A percentile compares a stretch with the other conserved stretches of the same genome.
These are phyloP conservation scores for Drosophila mulleri DNA, from an alignment of 2,888 invertebrate genomes.

Conservation along the genomic window DNA sequence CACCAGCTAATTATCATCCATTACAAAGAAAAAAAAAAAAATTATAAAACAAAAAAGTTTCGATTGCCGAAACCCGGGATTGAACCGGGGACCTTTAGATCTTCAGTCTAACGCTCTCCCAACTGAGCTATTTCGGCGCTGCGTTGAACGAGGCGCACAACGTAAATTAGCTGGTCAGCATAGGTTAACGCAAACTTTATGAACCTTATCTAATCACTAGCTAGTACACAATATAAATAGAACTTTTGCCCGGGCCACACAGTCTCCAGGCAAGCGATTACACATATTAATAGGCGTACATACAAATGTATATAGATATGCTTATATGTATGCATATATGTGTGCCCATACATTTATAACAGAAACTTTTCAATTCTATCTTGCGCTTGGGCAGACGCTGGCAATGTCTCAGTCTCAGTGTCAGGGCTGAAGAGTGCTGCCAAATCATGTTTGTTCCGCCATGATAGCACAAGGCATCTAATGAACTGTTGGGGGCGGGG, in stretches of 20 bases:
- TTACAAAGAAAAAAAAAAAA: background rate
- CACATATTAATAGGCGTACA: background rate
- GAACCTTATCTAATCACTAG: slow-evolving; percentile 84
- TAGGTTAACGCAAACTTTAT: slow-evolving; percentile 4
- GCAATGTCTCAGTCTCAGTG: slow-evolving; percentile 61
- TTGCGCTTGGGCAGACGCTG: slow-evolving; percentile 18
- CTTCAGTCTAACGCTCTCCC: slow-evolving; percentile 85
- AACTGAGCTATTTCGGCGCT: slow-evolving; percentile 84
- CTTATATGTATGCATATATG: background rate
- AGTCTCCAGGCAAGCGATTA: slow-evolving; percentile 44
- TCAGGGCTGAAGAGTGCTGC: slow-evolving; percentile 63
- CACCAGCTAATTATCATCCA: background rate
- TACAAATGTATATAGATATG: slow-evolving; percentile 1
- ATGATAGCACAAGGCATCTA: slow-evolving; percentile 80
- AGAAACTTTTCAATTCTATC: slow-evolving; percentile 30
- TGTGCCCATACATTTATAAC: slow-evolving; percentile 6
- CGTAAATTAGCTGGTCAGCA: background rate
- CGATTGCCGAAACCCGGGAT: slow-evolving; percentile 81
- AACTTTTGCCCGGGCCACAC: slow-evolving; percentile 45
- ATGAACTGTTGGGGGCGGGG: slow-evolving; percentile 75
- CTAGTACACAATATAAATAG: slow-evolving; percentile 54
- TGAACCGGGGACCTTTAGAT: slow-evolving; percentile 85
- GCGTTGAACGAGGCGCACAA: fast-evolving
- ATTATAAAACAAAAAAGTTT: background rate
- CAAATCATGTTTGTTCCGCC: slow-evolving; percentile 82